Conservation (phyloP, 2,113 vertebrate genomes). For the Grus americana region DNA sequence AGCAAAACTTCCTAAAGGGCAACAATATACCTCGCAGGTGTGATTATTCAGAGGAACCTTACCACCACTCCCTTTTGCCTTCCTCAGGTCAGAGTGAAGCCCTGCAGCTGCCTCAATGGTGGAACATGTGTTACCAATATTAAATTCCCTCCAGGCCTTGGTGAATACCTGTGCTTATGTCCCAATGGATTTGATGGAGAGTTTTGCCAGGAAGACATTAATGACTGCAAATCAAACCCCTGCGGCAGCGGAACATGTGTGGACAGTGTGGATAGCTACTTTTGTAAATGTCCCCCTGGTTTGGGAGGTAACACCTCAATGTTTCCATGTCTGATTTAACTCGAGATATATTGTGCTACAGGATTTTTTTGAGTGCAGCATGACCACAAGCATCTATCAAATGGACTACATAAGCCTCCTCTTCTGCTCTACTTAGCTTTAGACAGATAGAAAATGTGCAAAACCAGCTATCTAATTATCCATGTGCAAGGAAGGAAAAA, state of each 20-base stretch:
- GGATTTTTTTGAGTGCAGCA: neutral
- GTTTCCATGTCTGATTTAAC: neutral
- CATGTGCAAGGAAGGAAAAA: neutral
- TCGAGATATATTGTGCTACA: neutral
- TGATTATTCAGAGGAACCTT: neutral
- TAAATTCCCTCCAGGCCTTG: conserved; percentile 78
- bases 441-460: neutral
- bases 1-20: neutral
- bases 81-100: conserved; percentile 76
- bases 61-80: neutral
- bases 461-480: neutral
- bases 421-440: neutral
- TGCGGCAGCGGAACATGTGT: neutral
- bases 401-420: neutral
- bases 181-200: conserved; percentile 70
- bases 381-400: neutral
- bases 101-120: conserved; percentile 75
- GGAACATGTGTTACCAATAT: conserved; percentile 78
- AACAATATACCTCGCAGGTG: neutral
- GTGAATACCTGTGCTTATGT: conserved; percentile 81
- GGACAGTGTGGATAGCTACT: neutral
- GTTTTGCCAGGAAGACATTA: conserved; percentile 68
- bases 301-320: conserved; percentile 15
- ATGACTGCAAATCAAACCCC: conserved; percentile 63
- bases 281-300: conserved; percentile 43